Conservation (phyloP, 2,888 invertebrate species). For the Acrobasis suavella region DNA sequence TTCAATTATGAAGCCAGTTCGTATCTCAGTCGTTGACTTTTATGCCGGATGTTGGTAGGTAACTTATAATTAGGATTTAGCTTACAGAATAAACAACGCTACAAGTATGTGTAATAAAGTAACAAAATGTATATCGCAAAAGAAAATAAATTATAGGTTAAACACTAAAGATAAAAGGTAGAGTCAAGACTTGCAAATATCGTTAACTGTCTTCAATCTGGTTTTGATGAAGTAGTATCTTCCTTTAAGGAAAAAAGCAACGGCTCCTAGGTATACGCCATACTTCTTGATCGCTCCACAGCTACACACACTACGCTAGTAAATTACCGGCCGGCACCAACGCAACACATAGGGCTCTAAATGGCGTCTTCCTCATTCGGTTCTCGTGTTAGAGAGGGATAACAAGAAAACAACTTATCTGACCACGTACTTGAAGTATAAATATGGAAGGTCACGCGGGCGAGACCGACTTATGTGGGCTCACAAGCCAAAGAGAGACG, state of each 20-base stretch:
- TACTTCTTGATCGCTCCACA: constrained; percentile 39
- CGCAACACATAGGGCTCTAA: constrained; percentile 42
- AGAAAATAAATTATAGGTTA: constrained; percentile 10
- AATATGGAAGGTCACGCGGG: constrained; percentile 73
- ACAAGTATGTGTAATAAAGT: constrained; percentile 6
- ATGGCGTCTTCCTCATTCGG: constrained; percentile 62
- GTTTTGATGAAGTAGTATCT: constrained; percentile 2
- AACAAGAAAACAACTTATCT: constrained; percentile 77
- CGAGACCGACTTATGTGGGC: constrained; percentile 62
- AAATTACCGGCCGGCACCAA: constrained; percentile 48
- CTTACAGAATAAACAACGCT: not conserved
- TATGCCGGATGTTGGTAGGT: constrained; percentile 8
- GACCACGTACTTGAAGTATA: constrained; percentile 66
- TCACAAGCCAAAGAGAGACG: constrained; percentile 71
- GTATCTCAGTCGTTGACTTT: not conserved
- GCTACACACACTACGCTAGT: constrained; percentile 39
- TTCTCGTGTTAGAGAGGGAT: constrained; percentile 70
- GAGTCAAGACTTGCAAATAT: too few relatives aligned
- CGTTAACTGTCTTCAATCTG: not conserved
- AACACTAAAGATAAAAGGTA: too few relatives aligned
- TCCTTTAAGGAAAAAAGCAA: constrained; percentile 1
- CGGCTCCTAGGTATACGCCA: not conserved
- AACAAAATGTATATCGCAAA: constrained; percentile 1
- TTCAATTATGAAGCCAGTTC: too few relatives aligned
- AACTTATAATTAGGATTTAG: not conserved